phyloP scores from a whole-genome alignment of 2,888 invertebrate genomes.

The Mechanitis messenoides region DNA sequence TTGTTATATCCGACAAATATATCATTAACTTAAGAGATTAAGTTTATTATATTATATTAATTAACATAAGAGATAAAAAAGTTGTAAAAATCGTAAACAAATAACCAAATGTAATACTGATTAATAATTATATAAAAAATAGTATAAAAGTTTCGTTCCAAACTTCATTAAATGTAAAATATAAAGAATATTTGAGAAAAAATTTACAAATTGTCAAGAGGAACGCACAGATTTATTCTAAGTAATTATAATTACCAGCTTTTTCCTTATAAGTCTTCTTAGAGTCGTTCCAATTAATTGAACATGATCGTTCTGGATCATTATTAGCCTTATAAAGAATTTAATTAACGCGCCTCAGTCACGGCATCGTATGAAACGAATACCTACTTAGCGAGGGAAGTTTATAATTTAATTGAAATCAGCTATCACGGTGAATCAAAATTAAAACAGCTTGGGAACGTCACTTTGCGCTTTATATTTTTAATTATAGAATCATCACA shows the following conservation, averaged over 20 bases:
- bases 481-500: conserved; percentile 2
- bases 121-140: no score
- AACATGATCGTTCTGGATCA: conserved; percentile 20
- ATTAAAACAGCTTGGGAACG: conserved; percentile 66
- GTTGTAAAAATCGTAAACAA: no score
- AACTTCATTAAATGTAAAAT: no score
- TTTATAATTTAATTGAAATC: conserved; percentile 67
- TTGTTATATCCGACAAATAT: no score
- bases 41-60: no score
- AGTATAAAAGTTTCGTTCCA: no score
- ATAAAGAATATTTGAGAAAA: no score
- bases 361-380: conserved; percentile 59
- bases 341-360: conserved; percentile 51
- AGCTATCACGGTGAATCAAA: conserved; percentile 70
- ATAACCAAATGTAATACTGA: no score
- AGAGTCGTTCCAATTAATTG: conserved; percentile 18
- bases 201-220: conserved; percentile 1
- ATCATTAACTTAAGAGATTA: no score
- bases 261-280: conserved; percentile 14
- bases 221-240: conserved; percentile 7
- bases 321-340: conserved; percentile 44
- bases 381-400: conserved; percentile 60
- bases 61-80: no score
- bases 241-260: conserved; percentile 11
- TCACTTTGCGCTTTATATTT: not conserved